Conservation (phyloP, 2,888 invertebrate genomes). For the Gastracanthus pulcherrimus region DNA sequence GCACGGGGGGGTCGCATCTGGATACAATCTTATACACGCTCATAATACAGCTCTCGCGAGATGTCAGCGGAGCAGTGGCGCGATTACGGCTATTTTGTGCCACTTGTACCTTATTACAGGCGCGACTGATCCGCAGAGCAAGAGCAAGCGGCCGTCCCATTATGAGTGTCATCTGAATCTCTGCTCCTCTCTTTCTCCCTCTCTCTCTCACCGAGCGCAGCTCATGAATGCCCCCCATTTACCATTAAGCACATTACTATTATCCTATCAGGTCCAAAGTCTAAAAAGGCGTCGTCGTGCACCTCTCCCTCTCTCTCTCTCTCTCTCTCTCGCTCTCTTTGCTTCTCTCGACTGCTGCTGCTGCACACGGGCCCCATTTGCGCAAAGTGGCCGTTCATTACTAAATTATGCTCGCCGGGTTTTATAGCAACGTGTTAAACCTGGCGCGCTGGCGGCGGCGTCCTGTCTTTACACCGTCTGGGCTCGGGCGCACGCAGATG, state of each 20-base stretch:
- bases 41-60: not conserved
- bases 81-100: conserved; percentile 77
- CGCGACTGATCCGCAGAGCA: conserved; percentile 27
- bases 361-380: conserved; percentile 72
- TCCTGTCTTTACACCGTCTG: conserved; percentile 15
- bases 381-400: conserved; percentile 77
- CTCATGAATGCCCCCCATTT: conserved; percentile 75
- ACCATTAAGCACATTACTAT: conserved; percentile 78
- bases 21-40: conserved; percentile 53
- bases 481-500: not conserved
- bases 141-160: conserved; percentile 69
- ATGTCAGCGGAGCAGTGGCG: conserved; percentile 28
- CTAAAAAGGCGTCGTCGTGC: conserved; percentile 29
- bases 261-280: conserved; percentile 74
- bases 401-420: conserved; percentile 74
- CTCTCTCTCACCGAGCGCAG: not conserved
- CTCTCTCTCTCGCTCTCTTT: not conserved
- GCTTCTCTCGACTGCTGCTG: conserved; percentile 9
- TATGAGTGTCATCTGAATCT: conserved; percentile 77
- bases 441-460: conserved; percentile 33
- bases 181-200: conserved; percentile 67
- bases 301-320: not conserved
- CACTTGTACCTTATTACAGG: conserved; percentile 74
- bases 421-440: conserved; percentile 74
- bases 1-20: conserved; percentile 49